phyloP scores from a whole-genome alignment of 2,888 invertebrate species.

The Ophion obscuratus region DNA sequence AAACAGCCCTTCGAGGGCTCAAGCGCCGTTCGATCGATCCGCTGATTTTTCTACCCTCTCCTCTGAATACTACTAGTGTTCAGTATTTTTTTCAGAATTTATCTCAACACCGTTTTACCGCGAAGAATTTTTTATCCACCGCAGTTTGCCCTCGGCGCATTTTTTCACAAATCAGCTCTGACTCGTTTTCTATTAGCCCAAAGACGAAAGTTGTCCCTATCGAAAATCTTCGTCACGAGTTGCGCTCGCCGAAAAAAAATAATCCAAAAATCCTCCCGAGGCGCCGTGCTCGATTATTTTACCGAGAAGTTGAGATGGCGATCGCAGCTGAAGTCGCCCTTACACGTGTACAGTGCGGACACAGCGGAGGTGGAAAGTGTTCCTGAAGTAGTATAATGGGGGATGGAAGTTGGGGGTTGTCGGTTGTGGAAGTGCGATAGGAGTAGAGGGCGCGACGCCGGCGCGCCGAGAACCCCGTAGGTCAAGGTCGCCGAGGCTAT shows the following conservation, averaged over 20 bases:
- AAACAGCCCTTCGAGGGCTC: not conserved
- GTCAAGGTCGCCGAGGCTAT: constrained; percentile 77
- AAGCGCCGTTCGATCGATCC: not conserved
- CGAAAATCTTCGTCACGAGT: not conserved
- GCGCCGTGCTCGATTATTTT: not conserved
- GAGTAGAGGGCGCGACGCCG: constrained; percentile 78
- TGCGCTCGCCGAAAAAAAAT: not conserved
- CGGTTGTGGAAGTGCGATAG: constrained; percentile 50
- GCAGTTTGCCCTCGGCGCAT: not conserved
- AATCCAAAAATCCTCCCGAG: not conserved
- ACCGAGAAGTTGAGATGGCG: not conserved
- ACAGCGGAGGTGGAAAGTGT: constrained; percentile 51
- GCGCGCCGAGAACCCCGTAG: constrained; percentile 81
- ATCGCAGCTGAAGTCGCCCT: constrained; percentile 43
- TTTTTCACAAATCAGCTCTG: not conserved
- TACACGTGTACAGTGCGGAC: constrained; percentile 14
- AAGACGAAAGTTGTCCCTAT: not conserved
- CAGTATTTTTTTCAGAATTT: not conserved
- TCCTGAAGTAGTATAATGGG: constrained; percentile 40
- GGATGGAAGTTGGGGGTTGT: constrained; percentile 41
- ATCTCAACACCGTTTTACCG: too few species aligned
- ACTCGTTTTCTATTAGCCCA: not conserved
- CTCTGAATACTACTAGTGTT: not conserved
- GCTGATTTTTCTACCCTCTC: not conserved
- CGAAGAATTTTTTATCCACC: not conserved